Percentiles rank a stretch among this genome's conserved stretches.
Conservation (phyloP, 2,113 vertebrate species). For the Ovis aries region ARS-UI_Ramb_v3.0 NC_056055.1:217316001-217316500, state of each 20-base stretch:
- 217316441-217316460: background rate
- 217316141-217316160: background rate
- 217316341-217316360: too few relatives aligned
- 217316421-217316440: background rate
- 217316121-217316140: background rate
- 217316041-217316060: background rate
- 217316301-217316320: background rate
- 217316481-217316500: background rate
- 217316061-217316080: background rate
- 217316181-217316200: background rate
- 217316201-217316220: background rate
- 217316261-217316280: background rate
- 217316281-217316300: background rate
- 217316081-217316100: background rate
- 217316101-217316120: background rate
- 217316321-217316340: background rate
- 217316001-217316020: background rate
- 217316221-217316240: background rate
- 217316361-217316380: background rate
- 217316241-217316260: background rate
- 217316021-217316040: constrained; percentile 8
- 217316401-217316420: background rate
- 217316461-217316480: background rate
- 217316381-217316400: background rate
- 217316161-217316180: background rate